Conservation (phyloP, 1,140 invertebrate genomes). For the Lepidostoma basale region DNA sequence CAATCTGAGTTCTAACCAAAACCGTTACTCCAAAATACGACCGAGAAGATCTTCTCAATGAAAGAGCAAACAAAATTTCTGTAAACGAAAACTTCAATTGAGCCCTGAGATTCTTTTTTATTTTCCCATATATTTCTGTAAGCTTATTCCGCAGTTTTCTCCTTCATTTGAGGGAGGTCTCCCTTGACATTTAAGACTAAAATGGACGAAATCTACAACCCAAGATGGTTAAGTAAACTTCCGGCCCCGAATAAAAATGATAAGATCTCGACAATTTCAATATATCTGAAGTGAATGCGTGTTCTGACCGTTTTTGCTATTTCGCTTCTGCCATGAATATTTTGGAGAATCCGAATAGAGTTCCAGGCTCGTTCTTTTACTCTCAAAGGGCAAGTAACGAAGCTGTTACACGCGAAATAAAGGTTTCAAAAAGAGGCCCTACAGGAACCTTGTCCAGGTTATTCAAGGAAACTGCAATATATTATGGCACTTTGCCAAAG, state of each 20-base stretch:
- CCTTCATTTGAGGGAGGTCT: constrained; percentile 23
- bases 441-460: background rate
- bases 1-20: too few relatives aligned
- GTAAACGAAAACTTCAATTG: constrained; percentile 25
- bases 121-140: constrained; percentile 27
- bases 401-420: constrained; percentile 44
- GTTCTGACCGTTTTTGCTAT: background rate
- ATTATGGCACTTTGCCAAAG: too few relatives aligned
- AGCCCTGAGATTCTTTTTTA: constrained; percentile 28
- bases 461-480: background rate
- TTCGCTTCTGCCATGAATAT: background rate
- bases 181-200: constrained; percentile 21
- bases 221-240: background rate
- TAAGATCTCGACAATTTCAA: background rate
- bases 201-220: background rate
- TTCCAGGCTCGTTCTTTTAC: constrained; percentile 35
- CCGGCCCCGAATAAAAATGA: background rate
- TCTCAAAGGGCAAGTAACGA: constrained; percentile 39
- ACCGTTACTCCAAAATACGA: too few relatives aligned
- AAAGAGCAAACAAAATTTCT: constrained; percentile 20
- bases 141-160: constrained; percentile 30
- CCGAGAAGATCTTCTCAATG: constrained; percentile 4
- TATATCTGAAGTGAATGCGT: background rate
- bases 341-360: background rate
- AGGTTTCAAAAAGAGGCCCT: constrained; percentile 30